These are phyloP conservation scores for Cyprinodon variegatus DNA, from an alignment of 2,113 vertebrate genomes.

Conservation along the genomic window DNA sequence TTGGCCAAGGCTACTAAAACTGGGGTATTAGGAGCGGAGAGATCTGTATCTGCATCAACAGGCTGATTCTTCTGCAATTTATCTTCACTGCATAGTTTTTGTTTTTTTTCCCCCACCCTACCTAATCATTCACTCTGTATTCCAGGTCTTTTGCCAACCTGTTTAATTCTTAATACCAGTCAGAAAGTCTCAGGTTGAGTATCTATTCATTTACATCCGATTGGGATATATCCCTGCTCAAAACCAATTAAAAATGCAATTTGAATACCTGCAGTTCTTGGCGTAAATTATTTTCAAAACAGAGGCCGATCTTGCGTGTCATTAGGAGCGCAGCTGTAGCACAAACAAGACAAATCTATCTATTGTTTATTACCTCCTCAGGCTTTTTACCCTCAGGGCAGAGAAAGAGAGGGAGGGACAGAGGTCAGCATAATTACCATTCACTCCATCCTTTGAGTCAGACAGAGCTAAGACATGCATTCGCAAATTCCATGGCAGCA, in stretches of 20 bases:
- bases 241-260: slow-evolving; percentile 89
- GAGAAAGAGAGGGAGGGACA: slow-evolving; percentile 73
- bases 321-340: slow-evolving; percentile 63
- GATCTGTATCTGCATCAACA: slow-evolving; percentile 31
- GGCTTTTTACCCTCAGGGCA: slow-evolving; percentile 76
- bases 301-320: slow-evolving; percentile 57
- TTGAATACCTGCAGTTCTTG: slow-evolving; percentile 56
- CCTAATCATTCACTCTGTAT: slow-evolving; percentile 89
- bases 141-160: slow-evolving; percentile 86
- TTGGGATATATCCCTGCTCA: slow-evolving; percentile 92
- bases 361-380: slow-evolving; percentile 78
- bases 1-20: no score
- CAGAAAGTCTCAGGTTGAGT: slow-evolving; percentile 91
- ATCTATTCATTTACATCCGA: slow-evolving; percentile 91
- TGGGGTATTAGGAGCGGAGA: no score
- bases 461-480: slow-evolving; percentile 73
- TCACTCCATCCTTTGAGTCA: slow-evolving; percentile 71
- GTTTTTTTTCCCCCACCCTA: slow-evolving; percentile 85
- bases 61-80: slow-evolving; percentile 70
- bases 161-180: slow-evolving; percentile 95
- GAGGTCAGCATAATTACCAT: slow-evolving; percentile 80
- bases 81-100: slow-evolving; percentile 55
- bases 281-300: slow-evolving; percentile 63
- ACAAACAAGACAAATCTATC: slow-evolving; percentile 78
- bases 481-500: slow-evolving; percentile 76